Evolutionary conservation across 2,888 invertebrate species (phyloP).

Genomic region (Magallana nippona): DNA sequence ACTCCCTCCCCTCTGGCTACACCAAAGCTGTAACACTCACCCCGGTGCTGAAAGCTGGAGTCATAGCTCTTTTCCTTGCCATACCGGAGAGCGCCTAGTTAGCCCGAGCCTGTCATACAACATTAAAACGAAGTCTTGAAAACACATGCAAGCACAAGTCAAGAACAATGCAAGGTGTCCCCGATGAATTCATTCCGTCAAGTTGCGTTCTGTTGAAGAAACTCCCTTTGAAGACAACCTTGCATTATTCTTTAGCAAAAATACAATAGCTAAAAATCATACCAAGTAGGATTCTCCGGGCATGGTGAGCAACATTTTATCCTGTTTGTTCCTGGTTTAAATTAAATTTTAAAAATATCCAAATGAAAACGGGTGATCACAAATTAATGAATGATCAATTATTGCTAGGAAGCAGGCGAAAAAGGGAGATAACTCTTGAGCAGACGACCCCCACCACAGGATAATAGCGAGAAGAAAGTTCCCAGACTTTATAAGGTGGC

Average conservation of each 20-base stretch:
- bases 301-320: slow-evolving; percentile 2
- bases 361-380: slow-evolving; percentile 14
- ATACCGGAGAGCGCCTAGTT: slow-evolving; percentile 23
- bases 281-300: slow-evolving; percentile 30
- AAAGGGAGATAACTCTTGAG: slow-evolving; percentile 37
- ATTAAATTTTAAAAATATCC: neutral
- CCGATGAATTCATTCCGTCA: neutral
- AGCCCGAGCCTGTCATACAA: slow-evolving; percentile 21
- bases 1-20: neutral
- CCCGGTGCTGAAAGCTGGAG: slow-evolving; percentile 23
- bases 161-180: slow-evolving; percentile 17
- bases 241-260: slow-evolving; percentile 12
- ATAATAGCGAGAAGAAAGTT: slow-evolving; percentile 1
- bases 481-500: slow-evolving; percentile 45
- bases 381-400: neutral
- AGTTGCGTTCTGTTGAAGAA: neutral
- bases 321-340: slow-evolving; percentile 31
- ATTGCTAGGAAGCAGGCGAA: slow-evolving; percentile 14
- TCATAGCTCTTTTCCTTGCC: slow-evolving; percentile 29
- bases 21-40: neutral
- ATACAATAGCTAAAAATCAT: slow-evolving; percentile 6
- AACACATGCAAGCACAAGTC: slow-evolving; percentile 31
- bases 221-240: neutral
- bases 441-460: slow-evolving; percentile 45
- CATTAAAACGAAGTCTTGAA: slow-evolving; percentile 26